Percentiles rank a stretch among this genome's conserved stretches.
phyloP scores from a whole-genome alignment of 2,113 vertebrate species.

The Elephantulus edwardii region DNA sequence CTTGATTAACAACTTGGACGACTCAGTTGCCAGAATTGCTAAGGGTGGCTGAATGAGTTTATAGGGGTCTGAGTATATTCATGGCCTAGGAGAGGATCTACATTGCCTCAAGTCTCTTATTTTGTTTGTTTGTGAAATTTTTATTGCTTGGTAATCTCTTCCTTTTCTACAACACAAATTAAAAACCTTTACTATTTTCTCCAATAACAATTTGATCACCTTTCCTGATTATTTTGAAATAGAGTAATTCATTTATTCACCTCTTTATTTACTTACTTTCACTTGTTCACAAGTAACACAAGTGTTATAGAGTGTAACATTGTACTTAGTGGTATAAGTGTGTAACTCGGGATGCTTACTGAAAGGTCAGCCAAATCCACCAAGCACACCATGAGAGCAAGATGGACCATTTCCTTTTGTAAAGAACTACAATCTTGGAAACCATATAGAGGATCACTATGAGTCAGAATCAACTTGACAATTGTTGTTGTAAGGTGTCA shows the following conservation, averaged over 20 bases:
- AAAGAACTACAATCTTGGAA: no score
- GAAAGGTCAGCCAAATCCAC: no score
- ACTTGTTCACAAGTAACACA: no score
- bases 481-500: no score
- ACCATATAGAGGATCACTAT: no score
- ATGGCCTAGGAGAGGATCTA: not conserved
- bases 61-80: not conserved
- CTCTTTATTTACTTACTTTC: not conserved
- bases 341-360: no score
- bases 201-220: not conserved
- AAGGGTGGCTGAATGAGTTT: not conserved
- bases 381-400: no score
- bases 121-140: not conserved
- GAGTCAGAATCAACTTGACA: no score
- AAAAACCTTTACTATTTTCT: not conserved
- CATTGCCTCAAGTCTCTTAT: not conserved
- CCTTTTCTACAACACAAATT: conserved; percentile 8
- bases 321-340: no score
- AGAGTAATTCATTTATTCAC: not conserved
- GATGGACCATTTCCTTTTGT: no score
- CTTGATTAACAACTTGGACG: not conserved
- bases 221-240: not conserved
- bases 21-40: not conserved
- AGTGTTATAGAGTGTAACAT: no score
- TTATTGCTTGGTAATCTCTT: not conserved